Evolutionary conservation across 1,140 invertebrate species (phyloP).

Genomic region (Rhynchophorus ferrugineus): DNA sequence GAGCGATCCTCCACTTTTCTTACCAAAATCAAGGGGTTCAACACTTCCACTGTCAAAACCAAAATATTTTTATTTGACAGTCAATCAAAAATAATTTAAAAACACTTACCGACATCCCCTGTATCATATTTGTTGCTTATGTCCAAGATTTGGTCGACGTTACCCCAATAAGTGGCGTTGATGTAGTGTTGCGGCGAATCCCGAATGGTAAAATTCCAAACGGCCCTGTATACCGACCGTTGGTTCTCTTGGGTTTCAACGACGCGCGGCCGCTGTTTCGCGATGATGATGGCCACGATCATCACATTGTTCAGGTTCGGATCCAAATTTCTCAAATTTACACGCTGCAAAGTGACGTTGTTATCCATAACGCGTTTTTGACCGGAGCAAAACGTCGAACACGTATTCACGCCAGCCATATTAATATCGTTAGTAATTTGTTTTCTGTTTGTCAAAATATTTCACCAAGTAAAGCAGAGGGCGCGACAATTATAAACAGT

Average conservation of each 20-base stretch:
- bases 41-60: conserved; percentile 47
- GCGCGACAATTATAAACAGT: too few species aligned
- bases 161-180: conserved; percentile 62
- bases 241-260: conserved; percentile 22
- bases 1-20: conserved; percentile 46
- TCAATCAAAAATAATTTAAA: background rate
- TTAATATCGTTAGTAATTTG: too few species aligned
- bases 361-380: too few species aligned
- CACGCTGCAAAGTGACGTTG: conserved; percentile 25
- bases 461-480: too few species aligned
- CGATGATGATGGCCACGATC: conserved; percentile 35
- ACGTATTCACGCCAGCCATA: too few species aligned
- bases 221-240: conserved; percentile 31
- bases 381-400: too few species aligned
- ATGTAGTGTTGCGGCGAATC: conserved; percentile 60
- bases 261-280: conserved; percentile 31
- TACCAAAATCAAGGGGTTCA: conserved; percentile 49
- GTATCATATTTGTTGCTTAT: conserved; percentile 51
- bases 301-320: conserved; percentile 31
- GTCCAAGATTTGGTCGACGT: conserved; percentile 48
- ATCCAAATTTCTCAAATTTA: conserved; percentile 28
- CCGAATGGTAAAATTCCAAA: conserved; percentile 62
- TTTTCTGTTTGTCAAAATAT: too few species aligned
- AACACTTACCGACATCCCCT: conserved; percentile 46
- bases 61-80: background rate